Evolutionary conservation across 2,888 invertebrate species (phyloP), one percentile per base, ranked within the genome.

Genomic region (Tubulanus polymorphus): DNA sequence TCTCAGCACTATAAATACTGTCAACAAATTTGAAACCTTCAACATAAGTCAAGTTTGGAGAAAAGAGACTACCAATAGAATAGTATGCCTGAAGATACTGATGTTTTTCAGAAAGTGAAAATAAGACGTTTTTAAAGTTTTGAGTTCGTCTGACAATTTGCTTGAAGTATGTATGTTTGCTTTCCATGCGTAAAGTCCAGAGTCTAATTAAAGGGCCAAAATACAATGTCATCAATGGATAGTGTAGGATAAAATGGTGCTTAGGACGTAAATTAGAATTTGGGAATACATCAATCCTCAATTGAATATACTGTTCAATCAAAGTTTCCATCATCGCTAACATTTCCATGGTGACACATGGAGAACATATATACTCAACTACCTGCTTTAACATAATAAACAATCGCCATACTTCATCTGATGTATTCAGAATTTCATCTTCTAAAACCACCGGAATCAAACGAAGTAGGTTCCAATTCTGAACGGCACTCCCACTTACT

Each of bases 131-230:
- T 25, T 30, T 56, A 51, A 54, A 62, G 37, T 61, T 56, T 27
- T 49, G 25, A 20, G 29, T 32, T 18, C 18, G 23, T 28, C 41
- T 47, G 37, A 48, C 30, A 46, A 51, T 28, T 32, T 37, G 20
- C 45, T 62, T 62, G 45, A 61, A 61, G 46, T 55, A 61, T 12
- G 23, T 41, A 45, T 61, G 62, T 28, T 55, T 62, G 26, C 29
- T 50, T 41, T 61, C 57, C 50, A 62, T 57, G 20, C 60, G 28
- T 50, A 62, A 48, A n/a, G 53, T 54, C 60, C 60, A 61, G 20
- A 41, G 18, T 12, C 49, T 15, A 18, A 50, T 27, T 45, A 61
- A 35, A 3, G 55, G 54, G 25, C 60, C 57, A 55, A 54, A 61
- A 26, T 37, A 27, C 15, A 51, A 8, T 20, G 57, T 55, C n/a